Evolutionary conservation across 2,113 vertebrate genomes (phyloP), one percentile per base, ranked within the genome.

Genomic region (Hydropotes inermis): DNA sequence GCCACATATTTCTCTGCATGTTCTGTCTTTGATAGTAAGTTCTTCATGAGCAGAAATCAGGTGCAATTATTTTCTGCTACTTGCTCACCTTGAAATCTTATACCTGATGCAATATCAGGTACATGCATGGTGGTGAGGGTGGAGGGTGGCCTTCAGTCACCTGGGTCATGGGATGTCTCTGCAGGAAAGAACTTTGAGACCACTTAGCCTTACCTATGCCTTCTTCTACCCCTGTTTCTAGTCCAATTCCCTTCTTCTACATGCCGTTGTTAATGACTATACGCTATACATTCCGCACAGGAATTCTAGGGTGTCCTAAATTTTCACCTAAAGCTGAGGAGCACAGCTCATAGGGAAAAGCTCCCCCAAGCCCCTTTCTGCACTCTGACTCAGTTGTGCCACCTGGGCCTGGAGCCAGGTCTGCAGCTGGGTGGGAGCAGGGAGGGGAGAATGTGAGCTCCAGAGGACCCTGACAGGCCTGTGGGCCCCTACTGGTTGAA

Each of bases 391-490:
- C 15, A 58, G 78, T 74, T 55, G 21, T 39, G 74, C 52, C 79
- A 43, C 12, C 60, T 85, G 86, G 93, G 87, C 70, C 78, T 84
- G 45, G 15, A 95, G 94, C 92, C 90, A 95, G 81, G 47, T 64
- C 36, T 86, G 36, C 47, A 50, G 17, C 55, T 55, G 84, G 76
- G 64, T 50, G 12, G 30, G 52, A 79, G 28, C 8, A 86, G 60
- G 9, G 19, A 61, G 47, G 27, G 88, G 28, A 85, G 64, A 58
- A 86, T 96, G 91, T 61, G 96, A 95, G 89, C 27, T 76, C 79
- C 93, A 89, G 83, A 96, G 58, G 87, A 94, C 54, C 95, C 82
- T 94, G 96, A 87, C 82, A 95, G 95, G 76, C 96, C 87, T 8
- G 50, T 14, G 21, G 91, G 87, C 96, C 98, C 87, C 91, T 39